A percentile compares a stretch with the other conserved stretches of the same genome.
Conservation (phyloP, 2,113 vertebrate genomes). For the Aspidoscelis tigris region DNA sequence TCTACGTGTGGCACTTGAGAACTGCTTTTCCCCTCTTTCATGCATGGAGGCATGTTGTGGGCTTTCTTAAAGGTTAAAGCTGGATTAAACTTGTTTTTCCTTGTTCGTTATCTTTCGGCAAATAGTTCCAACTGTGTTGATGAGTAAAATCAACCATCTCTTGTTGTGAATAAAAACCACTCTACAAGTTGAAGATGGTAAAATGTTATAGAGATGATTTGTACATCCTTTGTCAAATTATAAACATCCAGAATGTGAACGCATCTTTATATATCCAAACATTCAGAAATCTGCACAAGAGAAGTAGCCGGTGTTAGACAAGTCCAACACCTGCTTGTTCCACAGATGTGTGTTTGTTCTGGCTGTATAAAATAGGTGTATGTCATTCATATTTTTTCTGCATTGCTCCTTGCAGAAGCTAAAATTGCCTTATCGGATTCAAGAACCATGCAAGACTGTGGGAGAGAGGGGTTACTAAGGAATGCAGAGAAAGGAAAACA, state of each 20-base stretch:
- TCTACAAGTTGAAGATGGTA: neutral
- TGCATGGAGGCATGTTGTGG: conserved; percentile 44
- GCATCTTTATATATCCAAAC: too few species aligned
- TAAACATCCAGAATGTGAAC: too few species aligned
- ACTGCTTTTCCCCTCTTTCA: neutral
- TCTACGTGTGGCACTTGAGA: conserved; percentile 34
- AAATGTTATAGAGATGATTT: neutral
- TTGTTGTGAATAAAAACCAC: neutral
- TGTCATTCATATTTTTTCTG: neutral
- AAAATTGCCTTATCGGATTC: neutral
- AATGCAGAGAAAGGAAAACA: too few species aligned
- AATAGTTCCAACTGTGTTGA: neutral
- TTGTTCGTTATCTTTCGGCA: neutral
- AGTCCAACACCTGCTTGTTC: too few species aligned
- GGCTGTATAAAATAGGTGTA: neutral
- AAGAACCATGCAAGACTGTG: neutral
- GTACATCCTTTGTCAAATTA: too few species aligned
- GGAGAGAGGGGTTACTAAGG: too few species aligned
- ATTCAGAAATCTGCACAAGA: too few species aligned
- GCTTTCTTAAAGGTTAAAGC: conserved; percentile 54
- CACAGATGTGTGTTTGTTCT: too few species aligned
- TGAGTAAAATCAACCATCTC: neutral
- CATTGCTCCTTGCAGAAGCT: neutral
- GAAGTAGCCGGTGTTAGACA: too few species aligned
- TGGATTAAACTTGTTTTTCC: conserved; percentile 16